Evolutionary conservation across 2,888 invertebrate species (phyloP).

Genomic region (Colostygia pectinataria): DNA sequence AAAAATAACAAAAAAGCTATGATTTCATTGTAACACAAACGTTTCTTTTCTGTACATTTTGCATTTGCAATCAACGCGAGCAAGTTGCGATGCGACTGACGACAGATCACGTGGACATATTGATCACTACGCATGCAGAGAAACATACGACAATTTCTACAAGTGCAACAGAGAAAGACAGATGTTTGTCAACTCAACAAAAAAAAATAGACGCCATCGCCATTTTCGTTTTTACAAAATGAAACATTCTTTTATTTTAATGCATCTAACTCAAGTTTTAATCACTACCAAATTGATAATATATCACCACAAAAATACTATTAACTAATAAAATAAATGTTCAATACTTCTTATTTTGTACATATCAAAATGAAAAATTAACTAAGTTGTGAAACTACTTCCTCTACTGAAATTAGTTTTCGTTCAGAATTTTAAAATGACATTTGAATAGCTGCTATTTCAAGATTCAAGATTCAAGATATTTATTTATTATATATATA

Average conservation of each 20-base stretch:
- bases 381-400: constrained; percentile 6
- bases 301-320: background rate
- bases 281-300: background rate
- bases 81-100: constrained; percentile 43
- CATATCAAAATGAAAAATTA: background rate
- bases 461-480: too few relatives aligned
- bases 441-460: too few relatives aligned
- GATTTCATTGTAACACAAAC: constrained; percentile 74
- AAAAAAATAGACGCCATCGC: constrained; percentile 76
- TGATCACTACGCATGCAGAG: constrained; percentile 72
- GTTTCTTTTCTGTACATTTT: constrained; percentile 73
- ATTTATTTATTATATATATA: too few relatives aligned
- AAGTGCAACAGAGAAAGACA: constrained; percentile 57
- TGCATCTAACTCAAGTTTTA: background rate
- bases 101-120: constrained; percentile 81
- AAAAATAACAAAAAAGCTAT: constrained; percentile 64
- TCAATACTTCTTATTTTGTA: too few relatives aligned
- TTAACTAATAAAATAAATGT: too few relatives aligned
- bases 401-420: background rate
- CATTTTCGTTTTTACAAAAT: constrained; percentile 54
- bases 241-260: constrained; percentile 26
- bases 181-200: constrained; percentile 34
- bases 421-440: constrained; percentile 4
- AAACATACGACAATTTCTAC: constrained; percentile 39
- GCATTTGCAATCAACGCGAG: constrained; percentile 77